Evolutionary conservation across 1,140 invertebrate genomes (phyloP), one percentile per base, ranked within the genome.

Genomic region (Eriocheir sinensis): DNA sequence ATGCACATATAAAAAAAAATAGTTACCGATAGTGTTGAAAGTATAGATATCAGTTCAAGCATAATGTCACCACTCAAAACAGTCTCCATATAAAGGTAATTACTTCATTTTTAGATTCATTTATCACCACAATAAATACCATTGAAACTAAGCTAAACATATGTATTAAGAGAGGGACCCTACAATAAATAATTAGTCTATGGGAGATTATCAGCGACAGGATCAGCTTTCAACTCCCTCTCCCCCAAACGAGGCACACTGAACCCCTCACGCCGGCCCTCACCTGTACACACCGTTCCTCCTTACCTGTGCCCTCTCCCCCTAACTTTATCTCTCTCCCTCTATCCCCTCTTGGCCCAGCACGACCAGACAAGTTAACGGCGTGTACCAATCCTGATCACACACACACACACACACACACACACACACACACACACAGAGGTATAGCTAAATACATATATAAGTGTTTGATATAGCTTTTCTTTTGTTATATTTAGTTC

Each of bases 151-250:
- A n/a, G n/a, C n/a, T n/a, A n/a, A n/a, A n/a, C n/a, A n/a, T n/a
- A n/a, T n/a, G n/a, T n/a, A n/a, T n/a, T n/a, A n/a, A 72, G 60
- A 72, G 60, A 72, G 60, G 60, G 60, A 72, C 60, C 12, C n/a
- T 72, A 72, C n/a, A n/a, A n/a, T 15, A 72, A n/a, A 72, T 15
- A 72, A 72, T n/a, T 34, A 8, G 30, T 38, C 80, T n/a, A 12
- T 34, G 12, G 17, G 85, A 15, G n/a, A 36, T n/a, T 17, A 53
- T 53, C 48, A 9, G 48, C 48, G 21, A 53, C 48, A 53, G 48
- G 2, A 53, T 53, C 60, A 72, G 60, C n/a, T 72, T n/a, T n/a
- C n/a, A n/a, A n/a, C 60, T 72, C n/a, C 60, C 60, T 86, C 83
- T 86, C 83, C 83, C 34, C 83, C 83, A 27, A 83, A 6, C 6